Evolutionary conservation across 1,140 invertebrate species (phyloP).

Genomic region (Mamestra configurata): DNA sequence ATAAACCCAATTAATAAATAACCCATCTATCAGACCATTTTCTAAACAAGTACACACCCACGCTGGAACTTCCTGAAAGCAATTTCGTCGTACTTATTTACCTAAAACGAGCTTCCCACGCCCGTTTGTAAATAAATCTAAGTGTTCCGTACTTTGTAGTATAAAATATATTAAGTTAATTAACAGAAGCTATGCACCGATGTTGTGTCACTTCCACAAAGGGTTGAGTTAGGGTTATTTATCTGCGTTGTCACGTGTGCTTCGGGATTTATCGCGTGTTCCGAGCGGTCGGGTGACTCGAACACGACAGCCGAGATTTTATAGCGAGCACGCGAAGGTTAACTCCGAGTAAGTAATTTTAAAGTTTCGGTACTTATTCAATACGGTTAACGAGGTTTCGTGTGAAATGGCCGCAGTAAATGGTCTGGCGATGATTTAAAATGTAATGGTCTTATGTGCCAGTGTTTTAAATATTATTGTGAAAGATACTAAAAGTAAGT

Average conservation of each 20-base stretch:
- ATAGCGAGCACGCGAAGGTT: conserved; percentile 30
- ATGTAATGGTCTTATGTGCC: neutral
- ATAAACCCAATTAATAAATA: conserved; percentile 11
- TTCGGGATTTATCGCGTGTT: conserved; percentile 62
- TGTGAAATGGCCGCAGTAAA: neutral
- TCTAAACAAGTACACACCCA: conserved; percentile 18
- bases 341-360: conserved; percentile 4
- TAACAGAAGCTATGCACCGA: conserved; percentile 53
- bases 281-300: conserved; percentile 38
- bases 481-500: no score
- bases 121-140: conserved; percentile 17
- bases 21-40: neutral
- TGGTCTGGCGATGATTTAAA: neutral
- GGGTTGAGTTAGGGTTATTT: conserved; percentile 59
- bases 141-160: conserved; percentile 28
- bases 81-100: conserved; percentile 33
- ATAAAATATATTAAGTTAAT: conserved; percentile 48
- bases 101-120: conserved; percentile 25
- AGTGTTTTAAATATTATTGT: no score
- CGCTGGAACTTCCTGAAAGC: conserved; percentile 17
- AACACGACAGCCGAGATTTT: conserved; percentile 57
- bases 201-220: conserved; percentile 50
- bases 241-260: conserved; percentile 62
- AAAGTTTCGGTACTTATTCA: neutral
- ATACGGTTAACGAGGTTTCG: conserved; percentile 1